Percentiles rank a stretch among this genome's conserved stretches.
Conservation (phyloP, 2,888 invertebrate species). For the Tetranychus truncatus region DNA sequence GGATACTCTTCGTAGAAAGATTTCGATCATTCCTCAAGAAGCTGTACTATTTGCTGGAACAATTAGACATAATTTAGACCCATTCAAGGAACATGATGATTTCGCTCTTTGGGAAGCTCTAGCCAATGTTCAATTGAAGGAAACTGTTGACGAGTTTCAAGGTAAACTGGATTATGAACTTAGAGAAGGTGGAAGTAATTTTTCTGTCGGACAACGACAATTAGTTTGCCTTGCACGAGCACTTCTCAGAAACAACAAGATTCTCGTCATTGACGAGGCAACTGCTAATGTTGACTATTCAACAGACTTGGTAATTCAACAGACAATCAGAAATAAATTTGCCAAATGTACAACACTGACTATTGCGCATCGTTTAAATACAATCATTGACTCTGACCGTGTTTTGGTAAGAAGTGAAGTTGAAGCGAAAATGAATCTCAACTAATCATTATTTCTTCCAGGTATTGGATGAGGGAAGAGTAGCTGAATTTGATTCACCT, state of each 20-base stretch:
- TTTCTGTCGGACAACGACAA: slow-evolving; percentile 76
- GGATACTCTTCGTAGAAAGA: slow-evolving; percentile 53
- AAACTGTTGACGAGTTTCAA: slow-evolving; percentile 36
- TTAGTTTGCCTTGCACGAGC: slow-evolving; percentile 74
- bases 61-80: slow-evolving; percentile 70
- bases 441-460: slow-evolving; percentile 5
- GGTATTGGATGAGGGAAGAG: slow-evolving; percentile 20
- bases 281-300: slow-evolving; percentile 41
- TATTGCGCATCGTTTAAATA: slow-evolving; percentile 47
- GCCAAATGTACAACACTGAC: slow-evolving; percentile 40
- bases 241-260: slow-evolving; percentile 59
- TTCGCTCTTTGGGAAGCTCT: slow-evolving; percentile 60
- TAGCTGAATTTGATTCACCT: slow-evolving; percentile 20
- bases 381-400: slow-evolving; percentile 77
- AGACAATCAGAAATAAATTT: slow-evolving; percentile 59
- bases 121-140: slow-evolving; percentile 44
- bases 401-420: slow-evolving; percentile 44
- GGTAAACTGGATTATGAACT: slow-evolving; percentile 51
- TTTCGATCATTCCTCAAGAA: slow-evolving; percentile 71
- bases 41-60: slow-evolving; percentile 62
- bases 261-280: slow-evolving; percentile 74
- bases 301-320: slow-evolving; percentile 48
- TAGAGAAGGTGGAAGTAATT: slow-evolving; percentile 56
- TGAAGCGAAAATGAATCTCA: background rate
- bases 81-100: slow-evolving; percentile 61